phyloP scores from a whole-genome alignment of 2,113 vertebrate genomes.

The Antechinus stuartii region DNA sequence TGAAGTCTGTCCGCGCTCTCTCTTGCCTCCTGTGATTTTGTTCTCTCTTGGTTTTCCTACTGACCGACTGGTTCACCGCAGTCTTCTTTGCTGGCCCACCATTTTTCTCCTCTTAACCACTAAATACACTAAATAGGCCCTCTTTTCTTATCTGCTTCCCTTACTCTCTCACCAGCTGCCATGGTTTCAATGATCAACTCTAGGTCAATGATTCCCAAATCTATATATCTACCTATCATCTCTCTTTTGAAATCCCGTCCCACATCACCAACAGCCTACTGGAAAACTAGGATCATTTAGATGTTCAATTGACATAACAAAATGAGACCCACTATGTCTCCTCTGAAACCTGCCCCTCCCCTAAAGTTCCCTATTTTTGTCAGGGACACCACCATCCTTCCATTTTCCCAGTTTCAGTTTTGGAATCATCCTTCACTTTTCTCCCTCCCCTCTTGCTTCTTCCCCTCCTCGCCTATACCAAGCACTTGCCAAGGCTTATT shows the following conservation, averaged over 20 bases:
- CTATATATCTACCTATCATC: background rate
- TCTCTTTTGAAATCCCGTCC: background rate
- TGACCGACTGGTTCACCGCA: background rate
- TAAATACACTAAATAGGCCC: background rate
- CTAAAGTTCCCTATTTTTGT: background rate
- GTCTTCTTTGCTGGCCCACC: background rate
- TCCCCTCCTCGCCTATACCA: background rate
- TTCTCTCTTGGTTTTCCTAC: background rate
- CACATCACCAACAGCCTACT: background rate
- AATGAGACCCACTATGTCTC: background rate
- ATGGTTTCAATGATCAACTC: background rate
- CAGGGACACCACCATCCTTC: background rate
- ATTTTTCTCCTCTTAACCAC: background rate
- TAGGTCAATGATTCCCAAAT: background rate
- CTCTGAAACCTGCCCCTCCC: background rate
- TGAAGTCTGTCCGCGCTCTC: background rate
- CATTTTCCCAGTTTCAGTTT: background rate
- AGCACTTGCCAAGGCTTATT: background rate
- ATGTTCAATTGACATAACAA: background rate
- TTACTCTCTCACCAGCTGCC: background rate
- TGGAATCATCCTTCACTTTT: background rate
- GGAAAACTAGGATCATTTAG: background rate
- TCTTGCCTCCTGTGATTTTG: background rate
- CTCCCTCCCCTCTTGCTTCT: background rate
- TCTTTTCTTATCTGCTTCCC: background rate